These are phyloP conservation scores for Nasonia giraulti DNA, from an alignment of 1,140 invertebrate species.

Conservation along the genomic window DNA sequence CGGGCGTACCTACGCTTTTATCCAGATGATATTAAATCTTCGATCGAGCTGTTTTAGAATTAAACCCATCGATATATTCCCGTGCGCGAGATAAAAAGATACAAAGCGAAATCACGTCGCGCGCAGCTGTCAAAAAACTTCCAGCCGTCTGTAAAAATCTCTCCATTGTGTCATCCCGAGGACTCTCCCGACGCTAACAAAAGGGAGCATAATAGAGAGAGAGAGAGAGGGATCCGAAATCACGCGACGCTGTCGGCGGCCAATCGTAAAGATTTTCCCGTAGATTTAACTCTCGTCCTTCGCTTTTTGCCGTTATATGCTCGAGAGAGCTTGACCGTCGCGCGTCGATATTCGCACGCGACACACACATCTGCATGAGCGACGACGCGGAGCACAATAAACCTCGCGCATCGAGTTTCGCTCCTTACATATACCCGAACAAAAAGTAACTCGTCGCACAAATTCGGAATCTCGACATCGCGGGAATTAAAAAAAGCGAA, in stretches of 20 bases:
- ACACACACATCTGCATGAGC: neutral
- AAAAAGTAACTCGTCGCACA: too few relatives aligned
- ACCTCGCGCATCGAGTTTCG: too few relatives aligned
- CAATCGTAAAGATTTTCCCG: slow-evolving; percentile 22
- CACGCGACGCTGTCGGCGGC: neutral
- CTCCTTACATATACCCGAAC: too few relatives aligned
- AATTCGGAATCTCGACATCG: too few relatives aligned
- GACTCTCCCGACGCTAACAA: neutral
- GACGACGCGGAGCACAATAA: too few relatives aligned
- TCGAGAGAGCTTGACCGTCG: neutral
- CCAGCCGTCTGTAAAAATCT: slow-evolving; percentile 10
- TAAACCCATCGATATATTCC: neutral
- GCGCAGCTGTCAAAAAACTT: slow-evolving; percentile 11
- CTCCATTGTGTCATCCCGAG: neutral
- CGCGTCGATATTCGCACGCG: neutral
- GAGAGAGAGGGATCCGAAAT: neutral
- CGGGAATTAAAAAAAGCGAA: too few relatives aligned
- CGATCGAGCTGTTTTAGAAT: neutral
- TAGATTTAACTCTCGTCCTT: slow-evolving; percentile 20
- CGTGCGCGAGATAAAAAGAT: neutral
- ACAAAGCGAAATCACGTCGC: neutral
- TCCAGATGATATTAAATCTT: neutral
- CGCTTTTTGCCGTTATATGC: slow-evolving; percentile 3
- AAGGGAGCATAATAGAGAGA: neutral
- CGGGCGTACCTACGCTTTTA: neutral